phyloP scores from a whole-genome alignment of 2,797 vertebrate genomes.

The Gymnocypris eckloni region DNA sequence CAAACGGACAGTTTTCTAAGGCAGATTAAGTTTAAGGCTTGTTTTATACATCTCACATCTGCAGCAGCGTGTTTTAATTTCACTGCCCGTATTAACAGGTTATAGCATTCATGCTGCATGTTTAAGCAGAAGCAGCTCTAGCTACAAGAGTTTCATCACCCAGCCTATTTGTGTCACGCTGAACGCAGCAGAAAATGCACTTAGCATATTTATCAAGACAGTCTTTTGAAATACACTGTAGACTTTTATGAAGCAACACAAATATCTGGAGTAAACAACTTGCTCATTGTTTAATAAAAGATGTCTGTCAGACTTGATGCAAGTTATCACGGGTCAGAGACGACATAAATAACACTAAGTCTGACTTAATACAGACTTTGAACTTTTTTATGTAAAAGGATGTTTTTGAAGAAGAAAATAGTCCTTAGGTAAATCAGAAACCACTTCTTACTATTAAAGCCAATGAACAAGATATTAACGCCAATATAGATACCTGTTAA shows the following conservation, averaged over 20 bases:
- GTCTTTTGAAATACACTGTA: neutral
- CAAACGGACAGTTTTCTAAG: conserved; percentile 7
- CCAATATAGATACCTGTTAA: neutral
- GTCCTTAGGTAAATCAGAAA: neutral
- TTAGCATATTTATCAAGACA: neutral
- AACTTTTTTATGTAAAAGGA: neutral
- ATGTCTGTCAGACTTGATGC: neutral
- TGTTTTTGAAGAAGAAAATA: neutral
- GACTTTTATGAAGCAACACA: neutral
- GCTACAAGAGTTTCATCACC: neutral
- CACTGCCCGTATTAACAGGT: conserved; percentile 11
- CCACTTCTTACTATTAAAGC: neutral
- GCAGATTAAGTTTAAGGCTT: conserved; percentile 4
- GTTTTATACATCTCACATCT: conserved; percentile 5
- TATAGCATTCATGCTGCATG: neutral
- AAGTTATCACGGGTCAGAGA: conserved; percentile 14
- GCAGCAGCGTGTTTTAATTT: conserved; percentile 1
- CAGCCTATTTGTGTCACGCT: neutral
- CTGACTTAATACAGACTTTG: neutral
- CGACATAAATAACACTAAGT: neutral
- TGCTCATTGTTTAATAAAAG: conserved; percentile 1
- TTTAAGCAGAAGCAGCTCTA: neutral
- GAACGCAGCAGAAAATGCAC: neutral
- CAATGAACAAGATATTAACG: neutral
- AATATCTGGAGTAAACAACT: neutral